Percentiles rank a stretch among this genome's conserved stretches.
Conservation (phyloP, 2,888 invertebrate genomes). For the Protonemura montana region DNA sequence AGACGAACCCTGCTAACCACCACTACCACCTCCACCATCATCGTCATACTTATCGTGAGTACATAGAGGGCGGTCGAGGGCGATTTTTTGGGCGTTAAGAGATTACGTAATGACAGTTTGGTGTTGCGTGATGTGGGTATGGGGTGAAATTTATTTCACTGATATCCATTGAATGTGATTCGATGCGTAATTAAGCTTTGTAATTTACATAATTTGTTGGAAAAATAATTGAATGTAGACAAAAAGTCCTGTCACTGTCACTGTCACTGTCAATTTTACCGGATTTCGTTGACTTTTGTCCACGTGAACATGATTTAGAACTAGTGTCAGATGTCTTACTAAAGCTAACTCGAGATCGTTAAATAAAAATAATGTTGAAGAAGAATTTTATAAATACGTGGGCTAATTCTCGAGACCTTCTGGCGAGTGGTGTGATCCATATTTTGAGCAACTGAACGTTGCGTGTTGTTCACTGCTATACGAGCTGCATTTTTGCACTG, state of each 20-base stretch:
- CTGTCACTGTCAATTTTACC: no score
- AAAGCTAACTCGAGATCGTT: no score
- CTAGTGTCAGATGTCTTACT: no score
- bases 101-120: neutral
- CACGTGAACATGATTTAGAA: no score
- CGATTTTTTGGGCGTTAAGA: neutral
- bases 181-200: no score
- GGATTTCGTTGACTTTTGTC: no score
- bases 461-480: neutral
- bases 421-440: neutral
- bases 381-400: neutral
- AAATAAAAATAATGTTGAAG: neutral
- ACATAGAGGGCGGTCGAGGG: neutral
- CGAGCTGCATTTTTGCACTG: neutral
- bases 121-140: neutral
- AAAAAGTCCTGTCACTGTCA: no score
- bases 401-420: neutral
- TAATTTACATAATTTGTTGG: no score
- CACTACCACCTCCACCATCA: conserved; percentile 15
- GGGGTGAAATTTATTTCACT: neutral
- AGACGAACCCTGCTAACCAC: conserved; percentile 15
- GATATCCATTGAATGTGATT: no score
- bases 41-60: conserved; percentile 21
- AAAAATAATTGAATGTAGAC: no score
- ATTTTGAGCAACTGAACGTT: neutral